These are phyloP conservation scores for Alexandromys fortis DNA, from an alignment of 2,113 vertebrate species.

Conservation along the genomic window DNA sequence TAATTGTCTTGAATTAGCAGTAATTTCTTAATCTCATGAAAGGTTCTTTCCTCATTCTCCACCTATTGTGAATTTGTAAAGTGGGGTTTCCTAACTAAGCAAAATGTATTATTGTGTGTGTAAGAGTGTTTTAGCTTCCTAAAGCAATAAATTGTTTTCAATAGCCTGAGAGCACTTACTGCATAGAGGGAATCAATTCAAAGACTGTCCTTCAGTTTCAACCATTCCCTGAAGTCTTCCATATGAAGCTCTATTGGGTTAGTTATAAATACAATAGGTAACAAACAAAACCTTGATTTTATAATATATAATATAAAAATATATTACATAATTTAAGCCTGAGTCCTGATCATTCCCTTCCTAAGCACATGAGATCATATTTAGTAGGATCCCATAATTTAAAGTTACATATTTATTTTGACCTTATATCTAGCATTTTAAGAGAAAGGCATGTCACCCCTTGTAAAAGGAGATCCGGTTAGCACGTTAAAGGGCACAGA, in stretches of 20 bases:
- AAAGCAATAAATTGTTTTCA: constrained; percentile 52
- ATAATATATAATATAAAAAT: not conserved
- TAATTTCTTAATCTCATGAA: constrained; percentile 24
- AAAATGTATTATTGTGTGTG: not conserved
- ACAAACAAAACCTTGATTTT: constrained; percentile 34
- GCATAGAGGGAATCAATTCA: constrained; percentile 48
- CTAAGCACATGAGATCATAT: not conserved
- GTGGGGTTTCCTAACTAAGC: constrained; percentile 38
- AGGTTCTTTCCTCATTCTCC: constrained; percentile 8
- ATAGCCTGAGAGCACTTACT: constrained; percentile 30
- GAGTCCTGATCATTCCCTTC: constrained; percentile 3
- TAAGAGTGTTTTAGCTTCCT: constrained; percentile 4
- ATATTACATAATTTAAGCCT: constrained; percentile 46
- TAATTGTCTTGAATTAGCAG: constrained; percentile 53
- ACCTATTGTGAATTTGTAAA: constrained; percentile 45
- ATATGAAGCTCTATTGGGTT: not conserved
- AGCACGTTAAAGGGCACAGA: constrained; percentile 8
- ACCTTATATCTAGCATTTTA: constrained; percentile 35
- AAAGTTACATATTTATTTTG: constrained; percentile 37
- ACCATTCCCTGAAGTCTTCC: not conserved
- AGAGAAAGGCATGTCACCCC: constrained; percentile 1
- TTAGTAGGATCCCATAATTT: constrained; percentile 5
- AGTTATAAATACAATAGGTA: constrained; percentile 27
- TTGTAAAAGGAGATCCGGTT: constrained; percentile 30
- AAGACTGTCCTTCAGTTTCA: constrained; percentile 33